These are phyloP conservation scores for Riptortus pedestris DNA, from an alignment of 1,140 invertebrate species.

Conservation along the genomic window DNA sequence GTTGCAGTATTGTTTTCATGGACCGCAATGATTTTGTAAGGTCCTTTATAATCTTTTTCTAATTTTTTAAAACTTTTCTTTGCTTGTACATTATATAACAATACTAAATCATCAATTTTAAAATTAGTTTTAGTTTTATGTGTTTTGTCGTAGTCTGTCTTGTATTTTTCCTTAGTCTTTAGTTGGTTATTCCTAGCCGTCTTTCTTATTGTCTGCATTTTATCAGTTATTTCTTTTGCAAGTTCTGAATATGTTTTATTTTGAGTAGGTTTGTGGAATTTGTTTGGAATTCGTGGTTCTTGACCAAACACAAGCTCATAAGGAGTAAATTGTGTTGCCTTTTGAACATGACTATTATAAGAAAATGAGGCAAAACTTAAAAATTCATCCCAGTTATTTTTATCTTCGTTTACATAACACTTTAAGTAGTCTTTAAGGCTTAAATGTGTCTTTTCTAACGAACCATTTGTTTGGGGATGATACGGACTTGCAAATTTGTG, in stretches of 20 bases:
- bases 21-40: neutral
- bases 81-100: neutral
- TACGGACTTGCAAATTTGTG: slow-evolving; percentile 28
- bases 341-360: neutral
- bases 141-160: neutral
- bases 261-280: neutral
- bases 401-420: neutral
- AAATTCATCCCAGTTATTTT: slow-evolving; percentile 9
- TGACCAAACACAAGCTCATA: neutral
- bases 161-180: neutral
- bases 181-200: neutral
- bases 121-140: neutral
- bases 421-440: neutral
- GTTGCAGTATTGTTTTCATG: neutral
- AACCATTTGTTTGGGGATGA: neutral
- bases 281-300: neutral
- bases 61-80: neutral
- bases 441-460: slow-evolving; percentile 6
- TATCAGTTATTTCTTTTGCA: neutral
- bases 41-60: neutral
- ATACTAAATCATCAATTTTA: neutral
- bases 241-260: neutral
- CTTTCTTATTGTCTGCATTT: neutral
- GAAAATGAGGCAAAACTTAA: neutral
- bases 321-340: neutral